Base-by-base conservation (phyloP, 2,113 vertebrate species). In the Sphyrna mokarran region DNA sequence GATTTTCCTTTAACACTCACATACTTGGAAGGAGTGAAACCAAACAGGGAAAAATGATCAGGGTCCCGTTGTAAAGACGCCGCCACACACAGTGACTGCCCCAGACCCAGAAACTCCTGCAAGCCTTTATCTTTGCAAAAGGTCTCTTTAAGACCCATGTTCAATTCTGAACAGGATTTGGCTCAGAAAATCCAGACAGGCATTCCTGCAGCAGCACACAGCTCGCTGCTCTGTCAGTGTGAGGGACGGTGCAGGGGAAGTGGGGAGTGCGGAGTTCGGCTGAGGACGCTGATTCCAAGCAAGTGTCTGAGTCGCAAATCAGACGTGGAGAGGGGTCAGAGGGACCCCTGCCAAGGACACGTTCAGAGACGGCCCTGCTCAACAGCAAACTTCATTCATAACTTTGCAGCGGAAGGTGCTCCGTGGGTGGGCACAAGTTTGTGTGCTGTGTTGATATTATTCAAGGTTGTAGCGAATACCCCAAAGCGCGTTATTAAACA, bases 341-440 rank as follows among this genome's bases (percentile, higher is more conserved):
- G 43, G 43, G 40, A 72, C 1, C 11, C 14, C 13, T 54, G 94
- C 94, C 94, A 72, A 72, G 40, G 69, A 26, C 26, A 10, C 26
- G 10, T 68, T 72, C 43, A 54, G 23, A 54, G 26, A 76, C n/a
- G 14, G 7, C 70, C 26, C 20, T 33, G 22, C 23, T 95, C 43
- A 95, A 95, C 94, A 70, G 68, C 69, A 5, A 69, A n/a, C 22
- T 72, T 76, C 94, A 95, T 95, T 95, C 94, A 95, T 72, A 95
- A 95, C 3, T 95, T 95, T 72, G 11, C 94, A 95, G 10, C 16
- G 29, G 43, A 26, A 70, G 37, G 43, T 13, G 16, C 33, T 13
- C 20, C 29, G 18, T 43, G 37, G 63, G 90, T 23, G 14, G 26
- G 40, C 69, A 94, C 91, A 40, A 40, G 54, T 91, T 61, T 33